Base-by-base conservation (phyloP, 2,113 vertebrate genomes). In the Nicator chloris region DNA sequence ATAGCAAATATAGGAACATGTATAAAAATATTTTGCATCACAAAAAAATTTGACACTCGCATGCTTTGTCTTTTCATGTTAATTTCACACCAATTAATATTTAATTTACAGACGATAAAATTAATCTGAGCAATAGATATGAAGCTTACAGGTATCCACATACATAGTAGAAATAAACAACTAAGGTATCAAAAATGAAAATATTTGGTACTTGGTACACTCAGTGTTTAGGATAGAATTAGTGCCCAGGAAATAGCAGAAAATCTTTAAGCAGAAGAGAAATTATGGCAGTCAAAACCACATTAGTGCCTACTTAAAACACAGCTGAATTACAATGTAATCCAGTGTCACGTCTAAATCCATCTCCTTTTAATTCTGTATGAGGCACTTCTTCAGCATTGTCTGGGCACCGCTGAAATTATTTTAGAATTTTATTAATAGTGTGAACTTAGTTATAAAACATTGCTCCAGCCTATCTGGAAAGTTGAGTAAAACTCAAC, bases 41-140 rank as follows among this genome's bases (percentile, higher is more conserved):
- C 16, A 73, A 40, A 60, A 17, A 21, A 7, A 8, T n/a, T 10
- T 37, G 8, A 54, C 3, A 7, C 16, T 5, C 8, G 0, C 20
- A 88, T 37, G 9, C 28, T 33, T 66, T 47, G 11, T 28, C 11
- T 37, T 72, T 51, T 15, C 53, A 61, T n/a, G 61, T 35, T 40
- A 33, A 33, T 31, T n/a, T 57, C 27, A 69, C 5, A 61, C 3
- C 6, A 66, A 20, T 21, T 69, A 87, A 64, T 37, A 78, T 51
- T 78, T 63, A 84, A 70, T 39, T 26, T 6, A 9, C 13, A 30
- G 12, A 65, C 6, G 66, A 60, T 22, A 63, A 45, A 70, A 73
- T 16, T 39, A 39, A 37, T 21, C 21, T 40, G 35, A 66, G 31
- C 53, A 71, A 64, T 3, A 80, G 10, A n/a, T n/a, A 54, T 5